Evolutionary conservation across 2,113 vertebrate genomes (phyloP).

Genomic region (Cisticola juncidis): DNA sequence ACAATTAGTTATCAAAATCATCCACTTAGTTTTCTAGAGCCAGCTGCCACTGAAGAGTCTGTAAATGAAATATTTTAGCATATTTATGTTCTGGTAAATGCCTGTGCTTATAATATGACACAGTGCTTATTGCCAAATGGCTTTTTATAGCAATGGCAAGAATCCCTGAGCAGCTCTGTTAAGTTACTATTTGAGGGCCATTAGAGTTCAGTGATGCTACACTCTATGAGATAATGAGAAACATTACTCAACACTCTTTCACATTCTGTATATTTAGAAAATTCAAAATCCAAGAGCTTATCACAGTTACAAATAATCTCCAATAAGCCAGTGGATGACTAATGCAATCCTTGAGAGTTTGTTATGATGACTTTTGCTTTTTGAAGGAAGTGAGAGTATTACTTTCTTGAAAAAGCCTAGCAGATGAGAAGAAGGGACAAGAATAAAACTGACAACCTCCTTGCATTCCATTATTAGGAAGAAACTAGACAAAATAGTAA

Average conservation of each 20-base stretch:
- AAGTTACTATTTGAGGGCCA: slow-evolving; percentile 57
- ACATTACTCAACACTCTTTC: neutral
- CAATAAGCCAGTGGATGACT: neutral
- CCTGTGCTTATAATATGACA: slow-evolving; percentile 11
- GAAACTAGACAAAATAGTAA: neutral
- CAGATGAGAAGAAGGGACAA: neutral
- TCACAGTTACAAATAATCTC: neutral
- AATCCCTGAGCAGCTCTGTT: slow-evolving; percentile 7
- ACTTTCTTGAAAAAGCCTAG: neutral
- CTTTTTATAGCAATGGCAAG: slow-evolving; percentile 40
- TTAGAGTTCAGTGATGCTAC: slow-evolving; percentile 19
- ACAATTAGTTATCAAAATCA: neutral
- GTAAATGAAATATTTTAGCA: neutral
- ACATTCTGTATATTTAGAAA: slow-evolving; percentile 10
- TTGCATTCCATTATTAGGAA: neutral
- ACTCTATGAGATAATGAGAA: neutral
- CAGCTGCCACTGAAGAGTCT: neutral
- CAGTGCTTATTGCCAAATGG: slow-evolving; percentile 33
- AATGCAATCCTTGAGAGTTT: neutral
- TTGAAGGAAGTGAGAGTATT: neutral
- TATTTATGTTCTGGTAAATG: neutral
- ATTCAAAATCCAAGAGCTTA: slow-evolving; percentile 12
- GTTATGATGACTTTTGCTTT: neutral
- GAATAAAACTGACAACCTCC: neutral
- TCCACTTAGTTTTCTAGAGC: neutral